phyloP scores from a whole-genome alignment of 2,797 vertebrate genomes.

The Psittacula derbiana region DNA sequence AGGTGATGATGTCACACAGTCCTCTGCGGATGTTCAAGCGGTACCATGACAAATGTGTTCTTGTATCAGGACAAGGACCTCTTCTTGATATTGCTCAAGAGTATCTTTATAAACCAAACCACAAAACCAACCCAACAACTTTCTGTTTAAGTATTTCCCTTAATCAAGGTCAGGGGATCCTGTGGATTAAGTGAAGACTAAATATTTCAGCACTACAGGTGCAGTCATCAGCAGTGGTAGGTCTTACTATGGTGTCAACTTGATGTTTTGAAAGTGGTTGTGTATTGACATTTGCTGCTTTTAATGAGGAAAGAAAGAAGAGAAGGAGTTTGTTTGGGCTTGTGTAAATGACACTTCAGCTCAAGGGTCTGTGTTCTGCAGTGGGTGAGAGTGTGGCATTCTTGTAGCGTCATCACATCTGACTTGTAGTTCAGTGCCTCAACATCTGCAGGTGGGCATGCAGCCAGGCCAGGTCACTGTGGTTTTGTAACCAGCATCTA shows the following conservation, averaged over 20 bases:
- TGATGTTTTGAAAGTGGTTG: neutral
- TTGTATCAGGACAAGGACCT: conserved; percentile 90
- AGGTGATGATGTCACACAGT: conserved; percentile 90
- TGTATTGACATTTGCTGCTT: neutral
- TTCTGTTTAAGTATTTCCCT: neutral
- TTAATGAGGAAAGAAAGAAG: neutral
- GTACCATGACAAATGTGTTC: conserved; percentile 86
- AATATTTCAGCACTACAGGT: neutral
- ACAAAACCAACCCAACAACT: neutral
- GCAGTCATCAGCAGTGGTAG: too few species aligned
- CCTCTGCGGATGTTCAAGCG: conserved; percentile 84
- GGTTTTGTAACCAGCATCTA: neutral
- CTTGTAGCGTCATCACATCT: neutral
- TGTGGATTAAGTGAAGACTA: neutral
- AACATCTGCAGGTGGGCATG: neutral
- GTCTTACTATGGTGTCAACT: neutral
- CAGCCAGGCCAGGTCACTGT: neutral
- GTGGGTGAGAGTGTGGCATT: neutral
- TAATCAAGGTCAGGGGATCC: neutral
- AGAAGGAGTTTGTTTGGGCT: neutral
- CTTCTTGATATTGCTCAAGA: conserved; percentile 84
- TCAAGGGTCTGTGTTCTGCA: neutral
- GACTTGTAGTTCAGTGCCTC: neutral
- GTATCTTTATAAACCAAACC: conserved; percentile 78
- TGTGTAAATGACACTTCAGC: neutral